Conservation (phyloP, 64 coral and sea anemone genomes). For the Montipora cactus region DNA sequence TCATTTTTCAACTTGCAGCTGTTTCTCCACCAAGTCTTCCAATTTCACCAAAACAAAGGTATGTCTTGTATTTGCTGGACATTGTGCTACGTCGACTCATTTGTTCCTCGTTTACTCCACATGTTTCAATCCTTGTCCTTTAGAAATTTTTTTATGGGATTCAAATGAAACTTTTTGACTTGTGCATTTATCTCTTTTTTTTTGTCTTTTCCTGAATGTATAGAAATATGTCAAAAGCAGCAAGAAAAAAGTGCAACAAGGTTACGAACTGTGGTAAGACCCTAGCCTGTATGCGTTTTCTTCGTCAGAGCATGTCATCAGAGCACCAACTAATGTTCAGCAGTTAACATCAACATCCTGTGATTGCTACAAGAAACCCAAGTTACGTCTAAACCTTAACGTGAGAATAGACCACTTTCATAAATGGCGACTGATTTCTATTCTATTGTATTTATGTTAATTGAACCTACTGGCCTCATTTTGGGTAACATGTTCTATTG, state of each 20-base stretch:
- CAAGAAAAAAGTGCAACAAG: background rate
- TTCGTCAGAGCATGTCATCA: background rate
- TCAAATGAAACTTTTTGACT: background rate
- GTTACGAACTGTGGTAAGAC: slow-evolving; percentile 20
- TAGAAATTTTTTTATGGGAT: background rate
- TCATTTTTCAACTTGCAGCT: background rate
- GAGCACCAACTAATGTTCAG: no score
- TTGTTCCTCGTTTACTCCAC: background rate
- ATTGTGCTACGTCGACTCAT: background rate
- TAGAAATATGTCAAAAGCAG: background rate
- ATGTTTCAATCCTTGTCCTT: background rate
- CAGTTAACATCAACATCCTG: no score
- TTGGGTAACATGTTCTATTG: no score
- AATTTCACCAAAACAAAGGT: slow-evolving; percentile 24
- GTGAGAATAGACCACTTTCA: no score
- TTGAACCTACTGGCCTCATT: no score
- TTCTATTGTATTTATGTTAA: no score
- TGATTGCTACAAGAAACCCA: no score
- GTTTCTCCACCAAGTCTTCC: background rate
- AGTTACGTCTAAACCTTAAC: no score
- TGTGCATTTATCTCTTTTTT: background rate
- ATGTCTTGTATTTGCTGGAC: background rate
- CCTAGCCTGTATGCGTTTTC: background rate
- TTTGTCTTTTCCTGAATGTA: background rate
- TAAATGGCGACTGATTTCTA: no score